Evolutionary conservation across 1,140 invertebrate genomes (phyloP), one percentile per base, ranked within the genome.

Genomic region (Drusus annulatus): DNA sequence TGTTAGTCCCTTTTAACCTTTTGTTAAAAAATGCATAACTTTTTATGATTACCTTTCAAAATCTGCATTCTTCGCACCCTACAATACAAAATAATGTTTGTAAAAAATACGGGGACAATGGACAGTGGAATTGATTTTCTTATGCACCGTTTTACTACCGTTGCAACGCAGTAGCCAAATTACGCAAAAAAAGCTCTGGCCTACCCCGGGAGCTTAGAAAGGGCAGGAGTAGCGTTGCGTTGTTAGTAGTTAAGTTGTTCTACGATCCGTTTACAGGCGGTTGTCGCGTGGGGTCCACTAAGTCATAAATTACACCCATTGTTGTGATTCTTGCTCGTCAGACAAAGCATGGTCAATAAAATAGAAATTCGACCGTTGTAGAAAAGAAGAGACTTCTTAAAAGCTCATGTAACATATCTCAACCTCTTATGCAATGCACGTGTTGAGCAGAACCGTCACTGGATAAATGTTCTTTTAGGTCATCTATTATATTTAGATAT

Each of bases 31-130:
- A 79, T 79, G 78, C 68, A 79, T 45, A 78, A 54, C 63, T 77
- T 79, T 79, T 79, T 78, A 77, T 52, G 63, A 73, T 79, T 50
- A 69, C 76, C 50, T 73, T 79, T 79, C 68, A 73, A 73, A 78
- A 79, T 73, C 68, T 79, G 68, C 78, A 79, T 79, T 79, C 68
- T 79, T 73, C 54, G 31, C 54, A 73, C 68, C 68, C 78, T 52
- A 60, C 65, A 73, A 73, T 79, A 23, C 54, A 56, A 79, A 73
- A 78, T 69, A 71, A 68, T 60, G 36, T 56, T 58, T 68, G 52
- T 54, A 58, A 73, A 79, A 79, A 73, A 73, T 54, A 15, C 28
- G 45, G 23, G 68, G 19, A 79, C 56, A 79, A 79, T 73, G 68
- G 51, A 45, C 76, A 68, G 36, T 69, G 76, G 62, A 78, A 78